Base-by-base conservation (phyloP, 2,888 invertebrate genomes). In the Orchesella flavescens region DNA sequence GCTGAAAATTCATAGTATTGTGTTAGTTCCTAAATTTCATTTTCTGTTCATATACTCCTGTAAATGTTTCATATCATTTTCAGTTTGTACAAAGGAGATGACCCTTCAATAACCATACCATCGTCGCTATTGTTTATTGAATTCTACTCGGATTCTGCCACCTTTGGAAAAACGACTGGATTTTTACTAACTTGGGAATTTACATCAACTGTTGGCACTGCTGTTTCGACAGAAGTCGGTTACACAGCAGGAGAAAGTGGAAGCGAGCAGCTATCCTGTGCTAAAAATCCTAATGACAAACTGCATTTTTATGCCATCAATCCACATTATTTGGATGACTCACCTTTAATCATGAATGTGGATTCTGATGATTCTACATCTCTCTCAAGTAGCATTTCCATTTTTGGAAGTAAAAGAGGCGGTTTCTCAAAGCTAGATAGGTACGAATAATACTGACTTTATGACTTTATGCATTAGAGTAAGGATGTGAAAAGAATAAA, bases 131-230 rank as follows among this genome's bases (percentile, higher is more conserved):
- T 65, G 1, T 46, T 85, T 7, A 17, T 85, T 1, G 57, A 81
- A 19, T 85, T 85, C 55, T 84, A 81, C 43, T 76, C 83, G 19
- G 85, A 85, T 21, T 49, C 71, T 21, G 77, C 74, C 2, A 83
- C 72, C 3, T 49, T 73, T 21, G 85, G 85, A 13, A 65, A 61
- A 43, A 15, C 79, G 5, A 69, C 66, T 7, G 85, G 85, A 1
- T 85, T 85, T 74, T 68, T 61, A 21, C 23, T 84, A 5, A 34
- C 24, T 4, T 84, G 84, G 84, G 84, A 80, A 66, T 61, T 72
- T 43, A 61, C 43, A 59, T 57, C 21, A 73, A 59, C 63, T 59
- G 74, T 61, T 21, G 46, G 57, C 10, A 49, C 44, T 55, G 7
- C 15, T 12, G 5, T 3, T 10, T 13, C 24, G 0, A 43, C 65